Conservation (phyloP, 2,113 vertebrate species). For the Chloroceryle aenea region DNA sequence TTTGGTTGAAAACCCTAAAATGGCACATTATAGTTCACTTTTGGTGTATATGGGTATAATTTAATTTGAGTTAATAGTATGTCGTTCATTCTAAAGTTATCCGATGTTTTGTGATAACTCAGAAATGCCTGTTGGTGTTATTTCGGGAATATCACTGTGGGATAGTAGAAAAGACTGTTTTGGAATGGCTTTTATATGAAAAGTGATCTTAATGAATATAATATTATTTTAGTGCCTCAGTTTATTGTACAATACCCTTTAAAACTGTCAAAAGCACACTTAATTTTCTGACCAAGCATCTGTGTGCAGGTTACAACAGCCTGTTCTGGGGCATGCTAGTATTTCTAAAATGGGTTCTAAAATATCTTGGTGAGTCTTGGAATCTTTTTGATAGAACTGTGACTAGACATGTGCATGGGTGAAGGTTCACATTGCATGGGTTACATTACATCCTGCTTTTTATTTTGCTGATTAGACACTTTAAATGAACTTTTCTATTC, state of each 20-base stretch:
- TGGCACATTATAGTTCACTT: neutral
- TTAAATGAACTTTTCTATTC: neutral
- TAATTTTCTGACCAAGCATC: neutral
- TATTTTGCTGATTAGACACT: neutral
- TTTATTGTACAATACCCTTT: neutral
- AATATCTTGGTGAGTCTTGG: neutral
- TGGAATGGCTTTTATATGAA: neutral
- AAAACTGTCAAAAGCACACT: neutral
- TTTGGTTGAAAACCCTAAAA: neutral
- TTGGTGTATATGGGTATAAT: neutral
- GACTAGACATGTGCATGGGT: neutral
- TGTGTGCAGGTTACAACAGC: neutral
- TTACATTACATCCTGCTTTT: neutral
- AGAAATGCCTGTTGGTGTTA: neutral
- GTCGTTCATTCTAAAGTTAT: neutral
- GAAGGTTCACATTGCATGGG: neutral
- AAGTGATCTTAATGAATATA: neutral
- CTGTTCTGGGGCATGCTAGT: neutral
- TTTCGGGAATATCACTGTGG: neutral
- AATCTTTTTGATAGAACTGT: rapidly evolving
- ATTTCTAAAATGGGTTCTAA: neutral
- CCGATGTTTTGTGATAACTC: neutral
- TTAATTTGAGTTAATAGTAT: neutral
- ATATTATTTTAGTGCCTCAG: rapidly evolving
- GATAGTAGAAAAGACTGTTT: neutral